A percentile compares a stretch with the other conserved stretches of the same genome.
phyloP scores from a whole-genome alignment of 2,888 invertebrate species.

The Epiblema foenella region DNA sequence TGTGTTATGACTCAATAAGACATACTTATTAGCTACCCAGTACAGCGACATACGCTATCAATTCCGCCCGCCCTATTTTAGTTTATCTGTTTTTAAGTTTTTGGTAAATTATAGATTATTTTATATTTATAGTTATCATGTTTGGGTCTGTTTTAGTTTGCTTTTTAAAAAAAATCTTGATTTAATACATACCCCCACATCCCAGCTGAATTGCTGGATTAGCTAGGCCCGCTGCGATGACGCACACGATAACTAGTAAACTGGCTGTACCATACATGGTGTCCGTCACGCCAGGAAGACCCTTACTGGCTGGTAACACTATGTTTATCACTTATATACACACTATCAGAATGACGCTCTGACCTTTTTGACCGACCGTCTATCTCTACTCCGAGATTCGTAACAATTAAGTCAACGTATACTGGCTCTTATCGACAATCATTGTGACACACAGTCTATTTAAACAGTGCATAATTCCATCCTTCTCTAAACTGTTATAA shows the following conservation, averaged over 20 bases:
- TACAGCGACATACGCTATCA: too few species aligned
- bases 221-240: slow-evolving; percentile 13
- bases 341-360: background rate
- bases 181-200: slow-evolving; percentile 19
- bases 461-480: background rate
- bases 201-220: background rate
- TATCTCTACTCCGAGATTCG: background rate
- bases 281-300: slow-evolving; percentile 12
- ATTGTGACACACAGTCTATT: too few species aligned
- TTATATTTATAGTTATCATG: too few species aligned
- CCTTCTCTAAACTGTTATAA: background rate
- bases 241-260: slow-evolving; percentile 9
- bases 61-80: too few species aligned
- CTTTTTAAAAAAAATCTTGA: too few species aligned
- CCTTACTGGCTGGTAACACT: background rate
- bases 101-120: too few species aligned
- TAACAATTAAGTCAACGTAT: too few species aligned
- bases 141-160: too few species aligned
- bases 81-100: too few species aligned
- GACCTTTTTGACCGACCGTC: background rate
- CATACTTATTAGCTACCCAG: too few species aligned
- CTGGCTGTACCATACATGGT: slow-evolving; percentile 23
- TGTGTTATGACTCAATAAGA: too few species aligned
- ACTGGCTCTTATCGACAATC: too few species aligned
- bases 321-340: slow-evolving; percentile 16